Conservation (phyloP, 2,113 vertebrate genomes). For the Nipponia nippon region DNA sequence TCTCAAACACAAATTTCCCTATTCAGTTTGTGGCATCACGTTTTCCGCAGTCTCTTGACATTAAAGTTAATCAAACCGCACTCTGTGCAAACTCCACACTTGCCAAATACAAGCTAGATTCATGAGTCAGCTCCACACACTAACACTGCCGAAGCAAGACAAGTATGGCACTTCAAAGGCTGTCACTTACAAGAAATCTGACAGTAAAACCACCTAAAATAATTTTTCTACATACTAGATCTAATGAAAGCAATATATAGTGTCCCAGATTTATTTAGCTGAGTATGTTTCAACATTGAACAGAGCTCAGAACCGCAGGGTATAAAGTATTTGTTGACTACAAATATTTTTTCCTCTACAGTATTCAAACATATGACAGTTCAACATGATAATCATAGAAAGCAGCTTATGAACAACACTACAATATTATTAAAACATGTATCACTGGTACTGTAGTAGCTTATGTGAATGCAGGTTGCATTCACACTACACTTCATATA, state of each 20-base stretch:
- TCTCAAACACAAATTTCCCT: background rate
- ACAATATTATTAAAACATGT: background rate
- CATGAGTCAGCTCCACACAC: background rate
- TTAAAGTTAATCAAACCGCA: background rate
- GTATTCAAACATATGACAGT: background rate
- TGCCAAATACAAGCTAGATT: background rate
- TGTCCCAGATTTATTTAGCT: background rate
- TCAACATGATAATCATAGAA: background rate
- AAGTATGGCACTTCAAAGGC: background rate
- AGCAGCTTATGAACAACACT: background rate
- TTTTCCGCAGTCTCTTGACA: background rate
- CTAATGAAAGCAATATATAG: background rate
- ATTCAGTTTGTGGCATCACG: background rate
- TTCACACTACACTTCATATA: background rate
- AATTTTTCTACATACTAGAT: background rate
- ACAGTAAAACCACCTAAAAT: background rate
- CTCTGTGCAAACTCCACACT: background rate
- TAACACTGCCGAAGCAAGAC: background rate
- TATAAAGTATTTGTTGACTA: background rate
- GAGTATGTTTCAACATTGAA: background rate
- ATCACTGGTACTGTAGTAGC: background rate
- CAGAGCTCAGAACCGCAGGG: background rate
- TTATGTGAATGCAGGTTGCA: background rate
- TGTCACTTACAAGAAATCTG: background rate
- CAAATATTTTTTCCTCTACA: background rate